Evolutionary conservation across 2,888 invertebrate genomes (phyloP), one percentile per base, ranked within the genome.

Genomic region (Ellobium chinense): DNA sequence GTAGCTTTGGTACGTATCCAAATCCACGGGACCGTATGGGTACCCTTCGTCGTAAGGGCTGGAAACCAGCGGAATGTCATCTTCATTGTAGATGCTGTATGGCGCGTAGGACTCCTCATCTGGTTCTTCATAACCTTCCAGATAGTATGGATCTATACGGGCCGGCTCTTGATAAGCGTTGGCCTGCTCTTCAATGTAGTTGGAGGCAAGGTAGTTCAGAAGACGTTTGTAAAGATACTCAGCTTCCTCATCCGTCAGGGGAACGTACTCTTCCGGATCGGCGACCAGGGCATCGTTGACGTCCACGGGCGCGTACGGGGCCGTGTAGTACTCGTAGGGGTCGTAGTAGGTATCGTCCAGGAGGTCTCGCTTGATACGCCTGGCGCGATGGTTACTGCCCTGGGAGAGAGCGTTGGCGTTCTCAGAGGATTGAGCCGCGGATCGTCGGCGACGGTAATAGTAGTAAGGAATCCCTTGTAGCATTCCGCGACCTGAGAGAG

Each of bases 351-450:
- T 66, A 76, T 85, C 84, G 34, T 83, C 82, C 4, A 83, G 68
- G 7, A 83, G 72, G 74, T 85, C 85, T 1, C 85, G 80, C 63
- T 85, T 85, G 74, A 84, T 85, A 9, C 85, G 77, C n/a, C 81
- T 79, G 34, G 80, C 63, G 2, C 81, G 68, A 62, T 39, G 79
- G 70, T 74, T 70, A 60, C 66, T 77, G 58, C 70, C 69, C 29
- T n/a, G 27, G 9, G 72, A 12, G 4, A 46, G 7, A 18, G 18
- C 21, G 14, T 24, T 69, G 27, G 2, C 62, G n/a, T n/a, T n/a
- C n/a, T n/a, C n/a, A n/a, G n/a, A n/a, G n/a, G 76, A 36, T 24
- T 3, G n/a, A 27, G 58, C 37, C 29, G 46, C 27, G 29, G 78
- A 74, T 7, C 80, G 73, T 24, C 78, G 73, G 24, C 56, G 37